Evolutionary conservation across 2,888 invertebrate species (phyloP).

Genomic region (Eumerus sabulonum): DNA sequence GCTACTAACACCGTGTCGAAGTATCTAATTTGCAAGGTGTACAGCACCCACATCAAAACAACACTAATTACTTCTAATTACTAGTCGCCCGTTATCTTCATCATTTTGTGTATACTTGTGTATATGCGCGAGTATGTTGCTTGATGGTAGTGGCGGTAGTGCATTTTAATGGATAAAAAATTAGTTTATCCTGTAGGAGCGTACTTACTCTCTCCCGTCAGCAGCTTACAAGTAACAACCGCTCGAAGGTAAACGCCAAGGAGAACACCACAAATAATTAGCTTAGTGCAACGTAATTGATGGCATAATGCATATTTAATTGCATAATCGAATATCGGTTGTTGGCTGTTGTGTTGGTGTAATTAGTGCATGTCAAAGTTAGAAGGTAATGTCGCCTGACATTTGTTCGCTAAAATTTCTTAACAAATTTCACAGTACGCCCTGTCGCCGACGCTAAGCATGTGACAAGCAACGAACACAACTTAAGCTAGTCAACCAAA

Average conservation of each 20-base stretch:
- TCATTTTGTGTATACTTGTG: conserved; percentile 23
- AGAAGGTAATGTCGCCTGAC: conserved; percentile 55
- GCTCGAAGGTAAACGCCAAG: conserved; percentile 12
- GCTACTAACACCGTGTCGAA: conserved; percentile 21
- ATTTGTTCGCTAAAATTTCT: conserved; percentile 44
- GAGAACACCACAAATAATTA: conserved; percentile 64
- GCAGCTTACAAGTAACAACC: conserved; percentile 37
- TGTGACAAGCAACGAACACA: conserved; percentile 57
- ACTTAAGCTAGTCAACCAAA: background rate
- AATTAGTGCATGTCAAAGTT: conserved; percentile 71
- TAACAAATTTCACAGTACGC: conserved; percentile 31
- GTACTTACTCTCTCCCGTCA: conserved; percentile 36
- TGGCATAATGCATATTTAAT: conserved; percentile 72
- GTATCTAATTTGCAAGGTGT: conserved; percentile 63
- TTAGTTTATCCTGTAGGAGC: conserved; percentile 63
- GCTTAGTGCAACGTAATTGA: conserved; percentile 71
- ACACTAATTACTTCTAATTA: conserved; percentile 67
- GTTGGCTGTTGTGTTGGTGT: conserved; percentile 70
- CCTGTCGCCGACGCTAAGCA: conserved; percentile 4
- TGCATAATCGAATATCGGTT: conserved; percentile 72
- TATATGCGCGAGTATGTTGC: conserved; percentile 10
- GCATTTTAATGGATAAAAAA: conserved; percentile 65
- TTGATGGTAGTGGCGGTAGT: background rate
- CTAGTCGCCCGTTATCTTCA: conserved; percentile 64
- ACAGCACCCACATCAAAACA: conserved; percentile 65